Percentiles rank a stretch among this genome's conserved stretches.
phyloP scores from a whole-genome alignment of 2,113 vertebrate genomes.

The Globicephala melas region DNA sequence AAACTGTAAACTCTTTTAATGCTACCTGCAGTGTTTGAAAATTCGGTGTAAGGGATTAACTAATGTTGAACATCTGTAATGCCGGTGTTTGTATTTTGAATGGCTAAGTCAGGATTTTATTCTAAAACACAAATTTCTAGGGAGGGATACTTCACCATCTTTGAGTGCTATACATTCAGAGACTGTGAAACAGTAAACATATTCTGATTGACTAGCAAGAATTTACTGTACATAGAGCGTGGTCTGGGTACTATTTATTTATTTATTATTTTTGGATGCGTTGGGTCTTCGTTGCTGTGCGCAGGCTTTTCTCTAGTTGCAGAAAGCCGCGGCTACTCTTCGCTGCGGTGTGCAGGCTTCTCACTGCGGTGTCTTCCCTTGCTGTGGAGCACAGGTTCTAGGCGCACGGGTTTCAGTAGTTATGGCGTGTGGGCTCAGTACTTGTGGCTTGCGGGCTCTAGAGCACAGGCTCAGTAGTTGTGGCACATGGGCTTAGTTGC shows the following conservation, averaged over 20 bases:
- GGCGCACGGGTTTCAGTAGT: too few relatives aligned
- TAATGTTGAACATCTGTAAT: not conserved
- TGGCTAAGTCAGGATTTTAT: not conserved
- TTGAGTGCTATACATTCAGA: not conserved
- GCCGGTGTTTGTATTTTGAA: not conserved
- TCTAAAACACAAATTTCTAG: not conserved
- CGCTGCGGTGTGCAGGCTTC: too few relatives aligned
- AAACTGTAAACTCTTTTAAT: not conserved
- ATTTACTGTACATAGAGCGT: not conserved
- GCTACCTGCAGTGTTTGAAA: not conserved
- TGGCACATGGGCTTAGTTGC: too few relatives aligned
- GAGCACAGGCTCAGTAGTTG: too few relatives aligned
- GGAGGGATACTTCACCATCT: not conserved
- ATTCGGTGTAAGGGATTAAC: not conserved
- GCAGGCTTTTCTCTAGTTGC: too few relatives aligned
- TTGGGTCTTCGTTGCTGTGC: too few relatives aligned
- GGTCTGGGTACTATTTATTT: not conserved
- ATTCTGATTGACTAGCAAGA: not conserved
- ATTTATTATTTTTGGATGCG: too few relatives aligned
- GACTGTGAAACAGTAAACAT: not conserved
- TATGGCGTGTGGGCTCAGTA: too few relatives aligned
- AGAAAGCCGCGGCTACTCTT: too few relatives aligned
- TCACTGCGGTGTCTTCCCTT: too few relatives aligned
- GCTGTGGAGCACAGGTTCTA: too few relatives aligned
- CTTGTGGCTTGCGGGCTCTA: too few relatives aligned